Base-by-base conservation (phyloP, 2,888 invertebrate species). In the Aelia acuminata region DNA sequence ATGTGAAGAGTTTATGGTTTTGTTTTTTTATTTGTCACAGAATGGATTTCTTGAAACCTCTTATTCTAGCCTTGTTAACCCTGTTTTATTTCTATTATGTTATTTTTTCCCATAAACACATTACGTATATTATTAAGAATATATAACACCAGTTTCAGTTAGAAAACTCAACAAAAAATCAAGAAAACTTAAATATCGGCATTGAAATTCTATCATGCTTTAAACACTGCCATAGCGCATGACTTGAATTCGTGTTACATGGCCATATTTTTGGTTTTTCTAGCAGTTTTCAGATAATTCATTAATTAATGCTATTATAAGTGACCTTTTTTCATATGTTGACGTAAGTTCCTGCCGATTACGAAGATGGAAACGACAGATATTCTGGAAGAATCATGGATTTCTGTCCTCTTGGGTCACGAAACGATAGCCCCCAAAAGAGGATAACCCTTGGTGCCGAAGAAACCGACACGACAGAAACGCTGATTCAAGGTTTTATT, bases 361-460 rank as follows among this genome's bases (percentile, higher is more conserved):
- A 43, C n/a, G 8, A 43, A 39, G 80, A n/a, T 35, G 22, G 39
- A 31, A 80, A 57, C 80, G 39, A 7, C 80, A 43, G 43, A n/a
- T 35, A 80, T 1, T 20, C 22, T 80, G 10, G 43, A 80, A n/a
- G 11, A 39, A 1, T n/a, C 43, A 13, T 75, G 75, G 80, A 43
- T 31, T n/a, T 75, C 20, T 18, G 1, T 75, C 80, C n/a, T 43
- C 80, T 43, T 39, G 43, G 80, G 22, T 80, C 43, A 80, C 0
- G 80, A 43, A n/a, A 39, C 43, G 39, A 80, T 80, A 43, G 43
- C 80, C 80, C 43, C 43, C 43, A 15, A 20, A 80, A 43, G 80
- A 43, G 80, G 80, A 80, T 80, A 80, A 80, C 80, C 80, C 43
- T n/a, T 80, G 80, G 20, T 80, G 80, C 35, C 43, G 80, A 43